Evolutionary conservation across 1,140 invertebrate genomes (phyloP).

Genomic region (Mactra quadrangularis): DNA sequence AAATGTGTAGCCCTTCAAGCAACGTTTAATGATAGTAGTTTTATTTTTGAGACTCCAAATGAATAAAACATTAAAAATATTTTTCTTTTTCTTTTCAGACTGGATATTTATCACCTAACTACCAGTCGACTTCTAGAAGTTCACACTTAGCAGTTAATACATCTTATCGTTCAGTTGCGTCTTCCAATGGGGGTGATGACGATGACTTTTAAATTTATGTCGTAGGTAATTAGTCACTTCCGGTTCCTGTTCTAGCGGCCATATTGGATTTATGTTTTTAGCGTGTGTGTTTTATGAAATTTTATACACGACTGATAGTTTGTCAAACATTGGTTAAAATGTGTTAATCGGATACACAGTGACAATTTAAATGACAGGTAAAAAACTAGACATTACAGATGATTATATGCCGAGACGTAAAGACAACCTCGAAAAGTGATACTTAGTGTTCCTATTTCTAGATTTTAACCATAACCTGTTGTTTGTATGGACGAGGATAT

Average conservation of each 20-base stretch:
- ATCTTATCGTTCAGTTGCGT: slow-evolving; percentile 67
- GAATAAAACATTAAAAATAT: not conserved
- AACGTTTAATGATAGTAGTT: too few species aligned
- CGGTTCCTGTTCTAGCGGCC: slow-evolving; percentile 24
- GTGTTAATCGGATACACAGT: slow-evolving; percentile 10
- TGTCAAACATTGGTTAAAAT: slow-evolving; percentile 12
- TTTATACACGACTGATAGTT: slow-evolving; percentile 7
- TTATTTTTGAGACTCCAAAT: too few species aligned
- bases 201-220: slow-evolving; percentile 41
- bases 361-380: not conserved
- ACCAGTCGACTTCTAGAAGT: slow-evolving; percentile 59
- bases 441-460: not conserved
- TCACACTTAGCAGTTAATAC: slow-evolving; percentile 62
- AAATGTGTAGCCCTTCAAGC: too few species aligned
- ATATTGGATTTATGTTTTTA: slow-evolving; percentile 29
- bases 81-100: slow-evolving; percentile 46
- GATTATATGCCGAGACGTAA: slow-evolving; percentile 27
- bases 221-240: slow-evolving; percentile 23
- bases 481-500: slow-evolving; percentile 14
- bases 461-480: not conserved
- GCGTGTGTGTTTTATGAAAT: slow-evolving; percentile 15
- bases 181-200: slow-evolving; percentile 72
- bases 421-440: slow-evolving; percentile 50
- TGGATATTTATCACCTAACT: slow-evolving; percentile 46
- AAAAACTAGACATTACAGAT: slow-evolving; percentile 26